These are phyloP conservation scores for Scaptomyza hsui DNA, from an alignment of 1,140 invertebrate genomes.

Conservation along the genomic window DNA sequence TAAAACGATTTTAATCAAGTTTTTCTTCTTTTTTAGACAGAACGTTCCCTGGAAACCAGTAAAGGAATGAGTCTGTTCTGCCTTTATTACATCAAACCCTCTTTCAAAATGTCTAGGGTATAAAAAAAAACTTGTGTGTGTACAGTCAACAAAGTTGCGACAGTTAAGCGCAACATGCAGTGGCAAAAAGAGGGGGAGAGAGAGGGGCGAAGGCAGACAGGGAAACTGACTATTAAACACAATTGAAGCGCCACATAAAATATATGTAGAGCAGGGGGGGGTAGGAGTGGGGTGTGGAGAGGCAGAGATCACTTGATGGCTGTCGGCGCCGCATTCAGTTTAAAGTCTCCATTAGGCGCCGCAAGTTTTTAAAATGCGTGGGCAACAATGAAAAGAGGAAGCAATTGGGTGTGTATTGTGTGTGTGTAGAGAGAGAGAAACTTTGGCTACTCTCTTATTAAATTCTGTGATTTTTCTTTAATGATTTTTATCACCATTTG, in stretches of 20 bases:
- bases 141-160: slow-evolving; percentile 64
- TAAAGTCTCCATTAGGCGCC: slow-evolving; percentile 61
- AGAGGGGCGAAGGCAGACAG: background rate
- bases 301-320: background rate
- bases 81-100: too few species aligned
- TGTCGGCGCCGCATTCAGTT: slow-evolving; percentile 43
- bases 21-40: too few species aligned
- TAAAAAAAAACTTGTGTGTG: slow-evolving; percentile 23
- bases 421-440: slow-evolving; percentile 18
- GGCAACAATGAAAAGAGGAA: slow-evolving; percentile 8
- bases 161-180: slow-evolving; percentile 60
- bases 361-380: slow-evolving; percentile 41
- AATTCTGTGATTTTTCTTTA: slow-evolving; percentile 32
- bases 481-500: slow-evolving; percentile 42
- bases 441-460: background rate
- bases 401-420: background rate
- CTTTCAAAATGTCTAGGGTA: background rate
- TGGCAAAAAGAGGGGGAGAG: slow-evolving; percentile 15
- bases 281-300: background rate
- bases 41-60: too few species aligned
- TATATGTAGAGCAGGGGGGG: slow-evolving; percentile 7
- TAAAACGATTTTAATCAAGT: too few species aligned
- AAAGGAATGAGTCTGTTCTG: too few species aligned
- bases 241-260: slow-evolving; percentile 68
- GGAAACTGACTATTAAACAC: slow-evolving; percentile 62